Conservation (phyloP, 2,113 vertebrate species). For the Procavia capensis region DNA sequence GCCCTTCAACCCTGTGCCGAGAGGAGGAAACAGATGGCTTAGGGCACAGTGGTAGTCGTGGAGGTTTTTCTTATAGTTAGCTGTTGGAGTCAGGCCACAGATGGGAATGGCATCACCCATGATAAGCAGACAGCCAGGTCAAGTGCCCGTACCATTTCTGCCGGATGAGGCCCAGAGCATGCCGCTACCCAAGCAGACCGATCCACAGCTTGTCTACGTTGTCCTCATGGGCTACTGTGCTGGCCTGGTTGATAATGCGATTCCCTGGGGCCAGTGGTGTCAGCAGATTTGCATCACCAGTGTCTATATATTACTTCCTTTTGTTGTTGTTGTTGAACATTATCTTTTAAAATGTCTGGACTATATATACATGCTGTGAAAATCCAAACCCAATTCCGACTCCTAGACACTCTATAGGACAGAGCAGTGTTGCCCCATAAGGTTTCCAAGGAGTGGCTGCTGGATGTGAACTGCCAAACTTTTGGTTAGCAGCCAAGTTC, state of each 20-base stretch:
- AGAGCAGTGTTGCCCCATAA: no score
- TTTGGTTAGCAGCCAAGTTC: no score
- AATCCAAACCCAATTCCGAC: no score
- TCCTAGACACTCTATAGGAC: no score
- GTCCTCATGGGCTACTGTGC: constrained; percentile 78
- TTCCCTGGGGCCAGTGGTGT: constrained; percentile 52
- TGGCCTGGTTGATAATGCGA: constrained; percentile 52
- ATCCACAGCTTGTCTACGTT: constrained; percentile 61
- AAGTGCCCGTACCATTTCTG: constrained; percentile 62
- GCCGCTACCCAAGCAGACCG: constrained; percentile 76
- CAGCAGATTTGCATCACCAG: constrained; percentile 90
- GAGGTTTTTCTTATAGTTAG: not conserved
- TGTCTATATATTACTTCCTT: constrained; percentile 87
- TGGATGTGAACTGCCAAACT: no score
- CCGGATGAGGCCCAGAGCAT: constrained; percentile 73
- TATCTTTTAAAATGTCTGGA: constrained; percentile 89
- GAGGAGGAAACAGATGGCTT: fast-evolving
- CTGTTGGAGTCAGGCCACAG: not conserved
- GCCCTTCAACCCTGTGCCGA: not conserved
- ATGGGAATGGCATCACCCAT: not conserved
- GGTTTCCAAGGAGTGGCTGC: no score
- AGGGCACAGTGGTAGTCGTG: fast-evolving
- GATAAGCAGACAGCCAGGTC: constrained; percentile 55
- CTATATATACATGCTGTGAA: no score
- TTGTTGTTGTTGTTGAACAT: constrained; percentile 90